Percentiles rank a stretch among this genome's conserved stretches.
These are phyloP conservation scores for Eristalis intricaria DNA, from an alignment of 2,888 invertebrate genomes.

Conservation along the genomic window DNA sequence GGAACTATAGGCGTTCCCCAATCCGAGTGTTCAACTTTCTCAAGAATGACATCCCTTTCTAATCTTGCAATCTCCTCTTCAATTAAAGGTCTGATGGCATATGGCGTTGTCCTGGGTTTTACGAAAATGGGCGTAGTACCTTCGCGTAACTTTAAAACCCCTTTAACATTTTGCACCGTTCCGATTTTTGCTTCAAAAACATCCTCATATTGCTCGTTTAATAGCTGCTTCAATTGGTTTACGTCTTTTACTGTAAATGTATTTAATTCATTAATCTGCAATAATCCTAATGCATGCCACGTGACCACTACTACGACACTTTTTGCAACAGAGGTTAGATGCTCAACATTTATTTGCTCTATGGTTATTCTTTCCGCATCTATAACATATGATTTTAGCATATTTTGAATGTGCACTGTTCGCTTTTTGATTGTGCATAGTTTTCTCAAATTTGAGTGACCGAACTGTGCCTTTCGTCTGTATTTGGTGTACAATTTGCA, in stretches of 20 bases:
- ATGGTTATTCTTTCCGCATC: not conserved
- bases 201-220: constrained; percentile 29
- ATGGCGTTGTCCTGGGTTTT: constrained; percentile 23
- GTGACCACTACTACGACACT: constrained; percentile 8
- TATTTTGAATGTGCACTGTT: not conserved
- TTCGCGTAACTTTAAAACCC: constrained; percentile 32
- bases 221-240: constrained; percentile 6
- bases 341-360: constrained; percentile 11
- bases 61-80: constrained; percentile 31
- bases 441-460: constrained; percentile 7
- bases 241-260: constrained; percentile 7
- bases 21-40: constrained; percentile 23
- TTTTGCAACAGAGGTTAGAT: constrained; percentile 23
- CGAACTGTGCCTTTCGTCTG: not conserved
- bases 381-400: not conserved
- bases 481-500: constrained; percentile 6
- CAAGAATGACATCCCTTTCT: constrained; percentile 17
- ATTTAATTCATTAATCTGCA: constrained; percentile 20
- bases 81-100: constrained; percentile 28
- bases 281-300: constrained; percentile 7
- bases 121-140: constrained; percentile 22
- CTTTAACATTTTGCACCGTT: constrained; percentile 32
- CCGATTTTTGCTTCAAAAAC: constrained; percentile 42
- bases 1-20: constrained; percentile 44
- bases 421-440: constrained; percentile 2